These are phyloP conservation scores for Cavia aperea DNA, from an alignment of 2,113 vertebrate species.

Conservation along the genomic window DNA sequence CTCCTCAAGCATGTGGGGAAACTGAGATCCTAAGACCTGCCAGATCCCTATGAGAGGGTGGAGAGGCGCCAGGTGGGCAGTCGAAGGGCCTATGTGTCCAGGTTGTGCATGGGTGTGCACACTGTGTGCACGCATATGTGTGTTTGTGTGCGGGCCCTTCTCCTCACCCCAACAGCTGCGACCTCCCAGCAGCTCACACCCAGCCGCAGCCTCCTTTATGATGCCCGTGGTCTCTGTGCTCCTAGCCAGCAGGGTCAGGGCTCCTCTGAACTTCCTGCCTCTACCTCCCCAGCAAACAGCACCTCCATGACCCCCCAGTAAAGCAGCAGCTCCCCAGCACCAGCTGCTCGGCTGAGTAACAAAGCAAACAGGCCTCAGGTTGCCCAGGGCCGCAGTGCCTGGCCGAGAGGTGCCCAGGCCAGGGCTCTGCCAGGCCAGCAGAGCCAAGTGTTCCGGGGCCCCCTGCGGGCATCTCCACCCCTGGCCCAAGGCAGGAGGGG, in stretches of 20 bases:
- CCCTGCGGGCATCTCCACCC: background rate
- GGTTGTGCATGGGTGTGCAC: accelerated
- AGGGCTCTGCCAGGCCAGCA: background rate
- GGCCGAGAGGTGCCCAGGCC: accelerated
- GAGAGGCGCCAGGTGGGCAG: accelerated
- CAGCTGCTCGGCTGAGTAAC: constrained; percentile 61
- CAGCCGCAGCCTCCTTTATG: background rate
- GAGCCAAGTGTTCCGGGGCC: background rate
- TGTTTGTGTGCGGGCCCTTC: background rate
- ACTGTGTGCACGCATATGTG: accelerated
- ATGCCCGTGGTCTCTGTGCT: background rate
- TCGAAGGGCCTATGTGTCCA: accelerated
- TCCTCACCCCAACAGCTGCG: background rate
- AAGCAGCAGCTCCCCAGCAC: constrained; percentile 27
- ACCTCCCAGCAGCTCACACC: background rate
- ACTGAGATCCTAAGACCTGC: background rate
- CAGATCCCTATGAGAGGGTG: background rate
- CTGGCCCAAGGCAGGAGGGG: background rate
- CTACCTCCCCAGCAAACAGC: constrained; percentile 44
- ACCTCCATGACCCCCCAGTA: constrained; percentile 30
- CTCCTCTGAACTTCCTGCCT: constrained; percentile 44
- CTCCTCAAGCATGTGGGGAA: background rate
- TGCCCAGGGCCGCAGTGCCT: background rate
- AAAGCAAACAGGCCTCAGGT: constrained; percentile 49
- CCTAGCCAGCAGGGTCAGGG: background rate